Conservation (phyloP, 1,140 invertebrate genomes). For the Calosoma granatense region DNA sequence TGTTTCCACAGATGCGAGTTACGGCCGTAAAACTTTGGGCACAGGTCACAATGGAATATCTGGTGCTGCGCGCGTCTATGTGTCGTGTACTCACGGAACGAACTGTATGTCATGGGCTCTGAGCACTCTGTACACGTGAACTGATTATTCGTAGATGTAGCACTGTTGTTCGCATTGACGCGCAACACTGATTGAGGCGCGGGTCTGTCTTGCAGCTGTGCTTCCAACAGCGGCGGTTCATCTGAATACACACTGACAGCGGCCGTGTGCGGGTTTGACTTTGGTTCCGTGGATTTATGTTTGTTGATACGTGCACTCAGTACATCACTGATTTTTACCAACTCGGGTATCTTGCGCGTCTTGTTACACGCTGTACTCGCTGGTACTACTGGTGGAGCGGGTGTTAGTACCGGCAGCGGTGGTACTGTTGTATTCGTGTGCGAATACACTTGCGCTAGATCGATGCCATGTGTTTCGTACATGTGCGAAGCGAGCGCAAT, state of each 20-base stretch:
- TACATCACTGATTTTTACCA: slow-evolving; percentile 32
- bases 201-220: neutral
- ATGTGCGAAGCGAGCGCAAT: slow-evolving; percentile 24
- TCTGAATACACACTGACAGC: no score
- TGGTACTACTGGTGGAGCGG: neutral
- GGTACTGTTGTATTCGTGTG: neutral
- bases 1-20: slow-evolving; percentile 55
- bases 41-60: slow-evolving; percentile 50
- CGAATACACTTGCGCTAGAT: slow-evolving; percentile 25
- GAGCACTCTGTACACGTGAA: neutral
- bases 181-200: neutral
- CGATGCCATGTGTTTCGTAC: slow-evolving; percentile 27
- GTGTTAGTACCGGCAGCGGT: neutral
- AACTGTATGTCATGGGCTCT: slow-evolving; percentile 26
- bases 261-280: no score
- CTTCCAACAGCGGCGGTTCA: no score
- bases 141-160: neutral
- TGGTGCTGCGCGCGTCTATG: slow-evolving; percentile 44
- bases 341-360: slow-evolving; percentile 29
- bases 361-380: slow-evolving; percentile 13
- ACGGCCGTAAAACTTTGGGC: slow-evolving; percentile 49
- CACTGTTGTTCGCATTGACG: neutral
- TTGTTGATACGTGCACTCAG: slow-evolving; percentile 14
- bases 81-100: slow-evolving; percentile 41
- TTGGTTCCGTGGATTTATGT: slow-evolving; percentile 13